Base-by-base conservation (phyloP, 2,888 invertebrate genomes). In the Scrobipalpa atriplicella region DNA sequence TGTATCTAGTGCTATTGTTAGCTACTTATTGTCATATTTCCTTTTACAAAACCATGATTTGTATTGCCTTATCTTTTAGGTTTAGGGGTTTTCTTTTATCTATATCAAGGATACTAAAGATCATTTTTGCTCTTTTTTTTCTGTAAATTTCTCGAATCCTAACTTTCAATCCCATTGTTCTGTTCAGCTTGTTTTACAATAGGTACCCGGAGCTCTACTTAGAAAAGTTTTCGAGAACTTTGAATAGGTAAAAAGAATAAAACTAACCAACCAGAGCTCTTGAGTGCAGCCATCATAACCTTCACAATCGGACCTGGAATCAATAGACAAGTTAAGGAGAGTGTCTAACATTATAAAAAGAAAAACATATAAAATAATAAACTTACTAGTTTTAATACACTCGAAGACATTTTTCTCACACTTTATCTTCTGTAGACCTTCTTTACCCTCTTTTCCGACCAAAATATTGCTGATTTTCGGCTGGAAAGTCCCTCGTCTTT, bases 271-370 rank as follows among this genome's bases (percentile, higher is more conserved):
- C 97, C 97, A 70, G 96, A 95, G 76, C 94, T 94, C 80, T 95
- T 96, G 10, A 98, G 86, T 13, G 98, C 98, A 65, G 95, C 95
- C 94, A 97, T 93, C 96, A 98, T 96, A 19, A 98, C 84, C 86
- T 96, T 97, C 0, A 98, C 96, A 47, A 98, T 86, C 1, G 97
- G 95, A 93, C 94, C 95, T 96, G 75, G 69, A 58, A 58, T 36
- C 8, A 6, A 58, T 29, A n/a, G 83, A 80, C 43, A 29, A 54
- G 67, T 63, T 56, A 29, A 51, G n/a, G n/a, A 52, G 6, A 19
- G 52, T 10, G n/a, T n/a, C n/a, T n/a, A n/a, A 41, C 1, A 8
- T 41, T 8, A 41, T 51, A 16, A 11, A 51, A 6, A 51, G 13
- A 8, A 56, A 10, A 29, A 18, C 29, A n/a, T 2, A 41, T 18